These are phyloP conservation scores for Paramacrobiotus metropolitanus DNA, from an alignment of 1,140 invertebrate genomes.

Conservation along the genomic window DNA sequence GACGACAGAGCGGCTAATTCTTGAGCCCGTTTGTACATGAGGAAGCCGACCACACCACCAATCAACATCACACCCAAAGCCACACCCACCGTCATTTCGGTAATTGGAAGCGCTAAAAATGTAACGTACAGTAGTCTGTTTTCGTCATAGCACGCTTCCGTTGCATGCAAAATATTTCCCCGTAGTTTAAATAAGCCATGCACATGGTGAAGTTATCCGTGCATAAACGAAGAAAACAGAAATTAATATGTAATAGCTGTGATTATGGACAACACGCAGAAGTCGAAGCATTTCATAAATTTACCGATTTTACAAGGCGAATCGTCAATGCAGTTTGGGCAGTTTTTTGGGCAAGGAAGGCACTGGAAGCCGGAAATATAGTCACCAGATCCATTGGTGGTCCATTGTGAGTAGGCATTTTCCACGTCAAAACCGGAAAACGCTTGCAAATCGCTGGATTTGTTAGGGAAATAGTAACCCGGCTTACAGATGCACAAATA, in stretches of 20 bases:
- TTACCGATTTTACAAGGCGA: constrained; percentile 72
- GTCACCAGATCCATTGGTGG: not conserved
- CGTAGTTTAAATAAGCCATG: no score
- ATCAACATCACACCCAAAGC: not conserved
- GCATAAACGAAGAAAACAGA: no score
- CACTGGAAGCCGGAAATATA: constrained; percentile 43
- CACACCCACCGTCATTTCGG: not conserved
- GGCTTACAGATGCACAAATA: constrained; percentile 69
- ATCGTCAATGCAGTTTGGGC: constrained; percentile 57
- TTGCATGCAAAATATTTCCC: no score
- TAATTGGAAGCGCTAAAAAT: not conserved
- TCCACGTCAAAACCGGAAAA: not conserved
- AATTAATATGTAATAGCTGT: no score
- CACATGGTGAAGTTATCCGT: no score
- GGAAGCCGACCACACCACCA: not conserved
- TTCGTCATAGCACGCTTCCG: no score
- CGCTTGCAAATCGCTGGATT: not conserved
- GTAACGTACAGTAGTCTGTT: no score
- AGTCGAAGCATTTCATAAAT: no score
- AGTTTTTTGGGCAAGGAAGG: constrained; percentile 62
- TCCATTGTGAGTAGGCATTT: not conserved
- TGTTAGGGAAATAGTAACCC: constrained; percentile 53
- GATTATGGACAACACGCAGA: no score
- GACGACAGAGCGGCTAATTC: not conserved
- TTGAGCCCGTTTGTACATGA: not conserved